Conservation (phyloP, 2,113 vertebrate species). For the Microtus pennsylvanicus region DNA sequence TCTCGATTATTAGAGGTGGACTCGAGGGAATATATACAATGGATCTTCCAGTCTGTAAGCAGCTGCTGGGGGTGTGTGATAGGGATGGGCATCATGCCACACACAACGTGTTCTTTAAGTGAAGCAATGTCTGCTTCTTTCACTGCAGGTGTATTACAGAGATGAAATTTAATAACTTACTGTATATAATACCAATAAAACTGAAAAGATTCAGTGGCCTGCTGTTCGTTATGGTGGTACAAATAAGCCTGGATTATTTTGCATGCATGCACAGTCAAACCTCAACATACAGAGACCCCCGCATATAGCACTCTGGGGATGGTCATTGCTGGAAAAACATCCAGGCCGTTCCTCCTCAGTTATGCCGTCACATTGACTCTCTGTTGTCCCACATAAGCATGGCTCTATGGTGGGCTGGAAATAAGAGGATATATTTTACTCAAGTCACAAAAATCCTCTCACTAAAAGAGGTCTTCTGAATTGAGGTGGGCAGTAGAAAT, state of each 20-base stretch:
- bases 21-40: slow-evolving; percentile 89
- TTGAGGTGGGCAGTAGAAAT: not conserved
- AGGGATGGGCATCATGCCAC: slow-evolving; percentile 82
- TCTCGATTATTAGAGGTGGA: slow-evolving; percentile 90
- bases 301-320: not conserved
- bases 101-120: slow-evolving; percentile 85
- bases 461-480: not conserved
- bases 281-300: not conserved
- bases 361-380: not conserved
- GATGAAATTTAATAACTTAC: slow-evolving; percentile 86
- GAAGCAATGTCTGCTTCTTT: slow-evolving; percentile 85
- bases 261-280: not conserved
- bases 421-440: not conserved
- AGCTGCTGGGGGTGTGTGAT: slow-evolving; percentile 85
- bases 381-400: not conserved
- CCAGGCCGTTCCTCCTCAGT: not conserved
- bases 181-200: slow-evolving; percentile 83
- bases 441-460: not conserved
- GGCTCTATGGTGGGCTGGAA: not conserved
- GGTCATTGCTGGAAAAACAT: slow-evolving; percentile 48
- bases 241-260: slow-evolving; percentile 63
- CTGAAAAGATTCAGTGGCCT: slow-evolving; percentile 72
- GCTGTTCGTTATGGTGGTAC: slow-evolving; percentile 66
- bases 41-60: slow-evolving; percentile 88
- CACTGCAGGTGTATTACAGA: slow-evolving; percentile 86